Conservation (phyloP, 2,888 invertebrate genomes). For the Cosmia trapezina region DNA sequence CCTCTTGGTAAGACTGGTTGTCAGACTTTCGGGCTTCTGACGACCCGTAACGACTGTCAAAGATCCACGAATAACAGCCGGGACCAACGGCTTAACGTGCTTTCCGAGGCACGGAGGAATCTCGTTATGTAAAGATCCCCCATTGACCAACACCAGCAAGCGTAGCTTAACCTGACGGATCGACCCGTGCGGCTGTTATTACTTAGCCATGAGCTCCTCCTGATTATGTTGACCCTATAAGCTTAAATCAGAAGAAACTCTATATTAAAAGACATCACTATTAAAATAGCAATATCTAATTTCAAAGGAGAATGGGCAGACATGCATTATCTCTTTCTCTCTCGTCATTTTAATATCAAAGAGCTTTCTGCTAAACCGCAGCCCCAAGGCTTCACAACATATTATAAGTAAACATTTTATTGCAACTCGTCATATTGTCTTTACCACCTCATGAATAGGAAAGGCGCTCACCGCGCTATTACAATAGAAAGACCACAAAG, state of each 20-base stretch:
- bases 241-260: background rate
- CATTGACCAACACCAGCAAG: too few relatives aligned
- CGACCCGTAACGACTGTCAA: too few relatives aligned
- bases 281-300: background rate
- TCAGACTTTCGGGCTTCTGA: too few relatives aligned
- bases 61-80: too few relatives aligned
- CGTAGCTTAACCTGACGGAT: too few relatives aligned
- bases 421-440: slow-evolving; percentile 5
- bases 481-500: slow-evolving; percentile 49
- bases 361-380: slow-evolving; percentile 3
- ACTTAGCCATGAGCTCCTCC: too few relatives aligned
- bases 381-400: background rate
- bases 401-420: slow-evolving; percentile 8
- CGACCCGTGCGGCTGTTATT: too few relatives aligned
- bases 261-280: background rate
- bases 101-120: too few relatives aligned
- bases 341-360: background rate
- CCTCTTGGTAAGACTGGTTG: too few relatives aligned
- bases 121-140: too few relatives aligned
- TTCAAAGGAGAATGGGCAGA: background rate
- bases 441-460: slow-evolving; percentile 10
- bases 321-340: too few relatives aligned
- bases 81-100: too few relatives aligned
- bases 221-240: background rate
- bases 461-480: slow-evolving; percentile 12